These are phyloP conservation scores for Lysandra bellargus DNA, from an alignment of 2,888 invertebrate genomes.

Conservation along the genomic window DNA sequence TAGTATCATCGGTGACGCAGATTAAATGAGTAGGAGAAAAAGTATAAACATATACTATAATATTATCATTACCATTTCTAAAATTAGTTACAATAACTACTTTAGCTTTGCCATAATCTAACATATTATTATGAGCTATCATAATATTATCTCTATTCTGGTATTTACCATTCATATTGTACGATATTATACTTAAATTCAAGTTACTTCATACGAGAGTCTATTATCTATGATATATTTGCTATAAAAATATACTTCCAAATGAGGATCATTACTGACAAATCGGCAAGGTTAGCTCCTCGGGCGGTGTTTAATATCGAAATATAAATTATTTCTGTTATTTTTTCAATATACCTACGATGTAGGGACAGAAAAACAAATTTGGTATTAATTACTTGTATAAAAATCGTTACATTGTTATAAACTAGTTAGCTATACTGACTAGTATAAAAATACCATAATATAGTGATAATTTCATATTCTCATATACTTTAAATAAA, in stretches of 20 bases:
- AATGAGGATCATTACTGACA: conserved; percentile 45
- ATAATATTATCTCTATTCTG: background rate
- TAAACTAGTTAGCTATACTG: no score
- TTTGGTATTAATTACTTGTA: background rate
- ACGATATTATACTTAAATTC: background rate
- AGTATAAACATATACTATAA: background rate
- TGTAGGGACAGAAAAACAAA: conserved; percentile 38
- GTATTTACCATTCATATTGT: background rate
- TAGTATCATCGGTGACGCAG: background rate
- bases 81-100: background rate
- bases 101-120: background rate
- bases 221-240: conserved; percentile 3
- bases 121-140: background rate
- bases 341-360: conserved; percentile 26
- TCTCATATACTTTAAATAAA: no score
- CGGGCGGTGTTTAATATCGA: conserved; percentile 50
- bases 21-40: background rate
- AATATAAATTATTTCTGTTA: conserved; percentile 42
- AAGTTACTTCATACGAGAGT: background rate
- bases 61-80: background rate
- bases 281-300: conserved; percentile 56
- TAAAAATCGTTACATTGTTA: background rate
- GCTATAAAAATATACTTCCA: background rate
- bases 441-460: no score
- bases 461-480: no score